Percentiles rank a stretch among this genome's conserved stretches.
phyloP scores from a whole-genome alignment of 2,888 invertebrate species.

The Acronicta alni region DNA sequence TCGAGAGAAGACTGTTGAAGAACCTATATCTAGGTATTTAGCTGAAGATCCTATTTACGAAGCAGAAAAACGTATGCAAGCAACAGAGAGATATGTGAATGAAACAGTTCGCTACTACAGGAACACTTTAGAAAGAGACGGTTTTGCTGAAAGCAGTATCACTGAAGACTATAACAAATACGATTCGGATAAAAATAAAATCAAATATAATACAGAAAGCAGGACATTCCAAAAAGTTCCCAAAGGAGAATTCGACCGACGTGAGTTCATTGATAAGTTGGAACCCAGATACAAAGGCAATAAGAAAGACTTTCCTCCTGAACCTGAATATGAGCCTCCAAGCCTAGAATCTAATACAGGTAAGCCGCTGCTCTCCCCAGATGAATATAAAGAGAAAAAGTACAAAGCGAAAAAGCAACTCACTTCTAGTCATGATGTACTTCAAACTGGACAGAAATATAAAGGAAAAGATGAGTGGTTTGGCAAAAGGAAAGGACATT shows the following conservation, averaged over 20 bases:
- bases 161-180: conserved; percentile 86
- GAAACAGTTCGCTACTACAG: conserved; percentile 89
- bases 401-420: conserved; percentile 83
- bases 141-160: conserved; percentile 85
- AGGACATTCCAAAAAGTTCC: conserved; percentile 76
- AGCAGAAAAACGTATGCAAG: conserved; percentile 84
- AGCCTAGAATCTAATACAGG: conserved; percentile 90
- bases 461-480: conserved; percentile 83
- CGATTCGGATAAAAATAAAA: conserved; percentile 82
- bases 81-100: conserved; percentile 88
- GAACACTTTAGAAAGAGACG: conserved; percentile 89
- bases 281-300: conserved; percentile 73
- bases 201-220: conserved; percentile 83
- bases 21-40: conserved; percentile 81
- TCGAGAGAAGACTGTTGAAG: conserved; percentile 76
- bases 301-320: conserved; percentile 81
- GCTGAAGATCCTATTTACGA: conserved; percentile 86
- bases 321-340: conserved; percentile 91
- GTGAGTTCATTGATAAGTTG: conserved; percentile 77
- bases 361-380: conserved; percentile 90
- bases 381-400: conserved; percentile 88
- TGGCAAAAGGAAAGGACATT: conserved; percentile 86
- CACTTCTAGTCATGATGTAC: conserved; percentile 85
- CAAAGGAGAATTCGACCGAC: conserved; percentile 78
- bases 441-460: conserved; percentile 83